A percentile compares a stretch with the other conserved stretches of the same genome.
Conservation (phyloP, 2,888 invertebrate species). For the Drosophila pullipes region DNA sequence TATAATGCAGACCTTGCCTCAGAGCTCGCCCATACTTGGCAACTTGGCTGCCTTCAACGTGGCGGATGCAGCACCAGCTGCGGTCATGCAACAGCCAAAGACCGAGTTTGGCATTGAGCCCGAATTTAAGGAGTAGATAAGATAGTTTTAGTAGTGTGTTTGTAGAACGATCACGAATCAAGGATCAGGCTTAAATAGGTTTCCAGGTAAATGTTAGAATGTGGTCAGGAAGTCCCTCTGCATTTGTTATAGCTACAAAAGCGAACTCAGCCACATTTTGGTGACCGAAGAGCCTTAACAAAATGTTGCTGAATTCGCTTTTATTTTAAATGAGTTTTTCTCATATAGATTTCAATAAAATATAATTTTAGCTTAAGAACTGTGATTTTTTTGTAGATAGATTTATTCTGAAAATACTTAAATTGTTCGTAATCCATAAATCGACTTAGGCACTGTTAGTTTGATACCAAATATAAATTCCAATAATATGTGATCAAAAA, state of each 20-base stretch:
- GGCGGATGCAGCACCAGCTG: slow-evolving; percentile 70
- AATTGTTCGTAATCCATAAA: not conserved
- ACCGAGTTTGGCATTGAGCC: slow-evolving; percentile 70
- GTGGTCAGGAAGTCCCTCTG: slow-evolving; percentile 29
- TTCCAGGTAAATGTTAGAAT: slow-evolving; percentile 14
- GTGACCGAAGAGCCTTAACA: slow-evolving; percentile 4
- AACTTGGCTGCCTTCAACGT: slow-evolving; percentile 72
- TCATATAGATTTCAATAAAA: slow-evolving; percentile 39
- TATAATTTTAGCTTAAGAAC: slow-evolving; percentile 71
- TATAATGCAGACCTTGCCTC: slow-evolving; percentile 53
- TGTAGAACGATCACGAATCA: slow-evolving; percentile 44
- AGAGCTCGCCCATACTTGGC: slow-evolving; percentile 60
- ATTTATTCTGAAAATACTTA: slow-evolving; percentile 13
- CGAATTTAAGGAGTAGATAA: slow-evolving; percentile 70
- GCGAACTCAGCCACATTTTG: slow-evolving; percentile 68
- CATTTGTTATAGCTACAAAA: slow-evolving; percentile 41
- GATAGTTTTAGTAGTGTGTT: slow-evolving; percentile 17
- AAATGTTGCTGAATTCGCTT: slow-evolving; percentile 73
- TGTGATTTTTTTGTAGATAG: slow-evolving; percentile 59
- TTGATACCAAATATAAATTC: slow-evolving; percentile 37
- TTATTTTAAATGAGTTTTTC: slow-evolving; percentile 30
- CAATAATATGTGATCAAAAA: slow-evolving; percentile 32
- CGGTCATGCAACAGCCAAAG: slow-evolving; percentile 66
- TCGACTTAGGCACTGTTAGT: slow-evolving; percentile 23
- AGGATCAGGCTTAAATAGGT: slow-evolving; percentile 34